These are phyloP conservation scores for Cephus nigrinus DNA, from an alignment of 2,888 invertebrate genomes.

Conservation along the genomic window DNA sequence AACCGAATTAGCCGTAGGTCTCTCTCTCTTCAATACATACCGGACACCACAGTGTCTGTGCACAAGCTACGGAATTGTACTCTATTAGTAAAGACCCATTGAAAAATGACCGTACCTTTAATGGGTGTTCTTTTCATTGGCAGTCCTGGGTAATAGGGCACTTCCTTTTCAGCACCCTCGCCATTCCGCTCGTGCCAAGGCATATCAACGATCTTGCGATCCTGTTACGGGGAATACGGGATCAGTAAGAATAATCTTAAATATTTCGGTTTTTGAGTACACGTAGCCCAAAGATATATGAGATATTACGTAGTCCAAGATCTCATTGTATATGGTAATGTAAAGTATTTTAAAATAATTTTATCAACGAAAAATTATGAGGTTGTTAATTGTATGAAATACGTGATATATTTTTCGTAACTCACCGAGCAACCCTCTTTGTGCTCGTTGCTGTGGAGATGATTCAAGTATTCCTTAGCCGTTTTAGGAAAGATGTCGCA, in stretches of 20 bases:
- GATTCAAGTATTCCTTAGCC: slow-evolving; percentile 86
- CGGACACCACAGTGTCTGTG: slow-evolving; percentile 53
- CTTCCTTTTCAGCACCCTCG: slow-evolving; percentile 73
- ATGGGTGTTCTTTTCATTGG: slow-evolving; percentile 85
- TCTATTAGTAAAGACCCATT: slow-evolving; percentile 39
- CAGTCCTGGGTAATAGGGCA: slow-evolving; percentile 77
- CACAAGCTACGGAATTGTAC: slow-evolving; percentile 65
- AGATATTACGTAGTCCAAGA: neutral
- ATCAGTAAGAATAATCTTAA: slow-evolving; percentile 15
- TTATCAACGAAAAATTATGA: neutral
- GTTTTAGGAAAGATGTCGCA: slow-evolving; percentile 89
- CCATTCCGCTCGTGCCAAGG: slow-evolving; percentile 79
- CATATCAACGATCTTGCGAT: slow-evolving; percentile 75
- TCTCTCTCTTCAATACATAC: slow-evolving; percentile 64
- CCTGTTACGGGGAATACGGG: slow-evolving; percentile 60
- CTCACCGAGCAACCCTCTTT: slow-evolving; percentile 69
- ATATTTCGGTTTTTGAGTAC: neutral
- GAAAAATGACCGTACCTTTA: slow-evolving; percentile 71
- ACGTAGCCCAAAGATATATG: neutral
- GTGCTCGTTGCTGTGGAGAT: slow-evolving; percentile 84
- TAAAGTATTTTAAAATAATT: neutral
- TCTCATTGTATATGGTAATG: neutral
- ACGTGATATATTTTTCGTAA: slow-evolving; percentile 18
- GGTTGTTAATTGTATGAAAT: neutral
- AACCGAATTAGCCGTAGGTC: slow-evolving; percentile 24